Evolutionary conservation across 64 coral and sea anemone genomes (phyloP).

Genomic region (Montipora foliosa): DNA sequence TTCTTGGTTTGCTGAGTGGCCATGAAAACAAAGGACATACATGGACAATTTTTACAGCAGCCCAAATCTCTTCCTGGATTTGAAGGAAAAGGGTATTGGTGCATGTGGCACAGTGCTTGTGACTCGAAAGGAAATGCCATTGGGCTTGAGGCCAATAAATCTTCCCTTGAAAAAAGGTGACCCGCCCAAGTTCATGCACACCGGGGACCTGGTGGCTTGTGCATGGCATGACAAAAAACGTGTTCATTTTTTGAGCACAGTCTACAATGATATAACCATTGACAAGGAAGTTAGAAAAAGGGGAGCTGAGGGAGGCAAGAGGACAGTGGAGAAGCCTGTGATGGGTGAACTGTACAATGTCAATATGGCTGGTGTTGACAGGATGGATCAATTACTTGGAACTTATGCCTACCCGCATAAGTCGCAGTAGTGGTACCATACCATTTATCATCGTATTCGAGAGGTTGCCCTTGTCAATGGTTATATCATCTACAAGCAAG

Average conservation of each 20-base stretch:
- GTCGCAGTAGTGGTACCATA: constrained; percentile 48
- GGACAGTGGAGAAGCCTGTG: constrained; percentile 50
- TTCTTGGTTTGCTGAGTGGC: constrained; percentile 41
- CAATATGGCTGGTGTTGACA: constrained; percentile 73
- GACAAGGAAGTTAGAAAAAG: constrained; percentile 24
- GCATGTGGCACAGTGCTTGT: too few relatives aligned
- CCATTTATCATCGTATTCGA: constrained; percentile 44
- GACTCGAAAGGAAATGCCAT: too few relatives aligned
- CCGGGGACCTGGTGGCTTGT: not conserved
- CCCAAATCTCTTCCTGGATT: too few relatives aligned
- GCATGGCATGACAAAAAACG: constrained; percentile 79
- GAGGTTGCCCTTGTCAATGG: constrained; percentile 43
- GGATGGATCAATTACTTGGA: constrained; percentile 56
- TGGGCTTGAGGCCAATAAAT: too few relatives aligned
- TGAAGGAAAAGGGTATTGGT: not conserved
- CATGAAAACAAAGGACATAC: constrained; percentile 76
- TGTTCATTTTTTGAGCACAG: constrained; percentile 53
- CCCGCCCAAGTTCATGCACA: too few relatives aligned
- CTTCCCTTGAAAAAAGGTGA: too few relatives aligned
- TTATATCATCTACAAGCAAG: constrained; percentile 10
- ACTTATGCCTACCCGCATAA: constrained; percentile 40
- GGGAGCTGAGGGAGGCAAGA: not conserved
- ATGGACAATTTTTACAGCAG: too few relatives aligned
- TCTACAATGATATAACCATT: constrained; percentile 69
- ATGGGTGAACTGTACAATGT: constrained; percentile 64